These are phyloP conservation scores for Lynx canadensis DNA, from an alignment of 2,113 vertebrate genomes.

Conservation along the genomic window DNA sequence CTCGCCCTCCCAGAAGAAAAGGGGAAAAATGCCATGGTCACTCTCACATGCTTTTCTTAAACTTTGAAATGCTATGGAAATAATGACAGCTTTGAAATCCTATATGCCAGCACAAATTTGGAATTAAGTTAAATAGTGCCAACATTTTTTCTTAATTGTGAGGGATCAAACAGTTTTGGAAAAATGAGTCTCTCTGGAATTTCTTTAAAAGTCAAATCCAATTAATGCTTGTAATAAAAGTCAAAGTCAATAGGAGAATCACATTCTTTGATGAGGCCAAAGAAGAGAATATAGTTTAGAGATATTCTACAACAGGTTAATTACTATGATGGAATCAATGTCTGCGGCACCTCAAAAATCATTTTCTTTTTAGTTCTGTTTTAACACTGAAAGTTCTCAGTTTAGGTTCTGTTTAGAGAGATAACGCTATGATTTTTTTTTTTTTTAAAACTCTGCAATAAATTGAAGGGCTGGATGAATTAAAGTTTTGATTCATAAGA, in stretches of 20 bases:
- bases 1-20: neutral
- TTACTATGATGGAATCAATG: neutral
- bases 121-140: constrained; percentile 5
- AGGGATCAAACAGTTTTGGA: constrained; percentile 45
- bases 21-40: neutral
- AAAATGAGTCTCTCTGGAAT: constrained; percentile 30
- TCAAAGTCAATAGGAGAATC: neutral
- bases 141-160: constrained; percentile 42
- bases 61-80: constrained; percentile 19
- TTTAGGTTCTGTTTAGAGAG: neutral
- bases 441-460: neutral
- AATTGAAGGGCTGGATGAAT: neutral
- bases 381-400: neutral
- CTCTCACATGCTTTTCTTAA: constrained; percentile 10
- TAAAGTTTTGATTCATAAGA: constrained; percentile 35
- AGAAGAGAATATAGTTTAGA: neutral
- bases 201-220: constrained; percentile 38
- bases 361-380: neutral
- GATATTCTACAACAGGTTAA: constrained; percentile 17
- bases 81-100: constrained; percentile 25
- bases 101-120: neutral
- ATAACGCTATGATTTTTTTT: neutral
- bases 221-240: neutral
- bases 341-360: neutral
- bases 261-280: constrained; percentile 21